phyloP scores from a whole-genome alignment of 2,113 vertebrate species.

The Chinchilla lanigera region DNA sequence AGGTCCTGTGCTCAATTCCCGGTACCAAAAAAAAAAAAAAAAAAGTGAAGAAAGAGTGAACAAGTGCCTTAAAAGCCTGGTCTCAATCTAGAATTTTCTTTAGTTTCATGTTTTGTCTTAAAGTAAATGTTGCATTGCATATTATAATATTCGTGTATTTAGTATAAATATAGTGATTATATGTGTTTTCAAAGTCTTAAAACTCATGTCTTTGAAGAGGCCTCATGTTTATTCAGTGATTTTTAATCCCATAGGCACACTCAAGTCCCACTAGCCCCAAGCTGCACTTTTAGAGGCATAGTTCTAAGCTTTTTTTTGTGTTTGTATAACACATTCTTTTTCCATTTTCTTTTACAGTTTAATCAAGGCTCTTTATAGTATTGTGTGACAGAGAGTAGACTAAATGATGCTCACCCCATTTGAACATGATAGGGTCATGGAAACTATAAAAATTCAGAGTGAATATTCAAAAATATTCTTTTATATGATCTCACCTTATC shows the following conservation, averaged over 20 bases:
- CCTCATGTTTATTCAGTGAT: neutral
- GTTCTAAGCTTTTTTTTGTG: slow-evolving; percentile 50
- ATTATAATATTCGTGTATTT: neutral
- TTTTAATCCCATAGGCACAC: slow-evolving; percentile 36
- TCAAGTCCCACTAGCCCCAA: neutral
- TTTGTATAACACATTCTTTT: slow-evolving; percentile 51
- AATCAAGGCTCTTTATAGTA: slow-evolving; percentile 43
- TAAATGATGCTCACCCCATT: slow-evolving; percentile 12
- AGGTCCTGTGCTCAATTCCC: too few relatives aligned
- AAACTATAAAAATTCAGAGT: slow-evolving; percentile 61
- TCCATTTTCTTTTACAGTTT: slow-evolving; percentile 28
- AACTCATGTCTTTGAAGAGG: neutral
- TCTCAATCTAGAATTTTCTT: slow-evolving; percentile 56
- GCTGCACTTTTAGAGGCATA: slow-evolving; percentile 17
- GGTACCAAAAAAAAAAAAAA: too few relatives aligned
- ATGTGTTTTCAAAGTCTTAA: slow-evolving; percentile 11
- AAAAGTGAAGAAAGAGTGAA: slow-evolving; percentile 5
- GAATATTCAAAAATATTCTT: slow-evolving; percentile 39
- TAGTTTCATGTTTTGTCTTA: slow-evolving; percentile 51
- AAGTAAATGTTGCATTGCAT: slow-evolving; percentile 4
- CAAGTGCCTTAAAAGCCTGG: slow-evolving; percentile 10
- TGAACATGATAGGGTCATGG: slow-evolving; percentile 31
- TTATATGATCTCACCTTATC: slow-evolving; percentile 2
- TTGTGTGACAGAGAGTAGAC: neutral
- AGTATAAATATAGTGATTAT: slow-evolving; percentile 36